Conservation (phyloP, 2,113 vertebrate species). For the Apodemus speciosus region DNA sequence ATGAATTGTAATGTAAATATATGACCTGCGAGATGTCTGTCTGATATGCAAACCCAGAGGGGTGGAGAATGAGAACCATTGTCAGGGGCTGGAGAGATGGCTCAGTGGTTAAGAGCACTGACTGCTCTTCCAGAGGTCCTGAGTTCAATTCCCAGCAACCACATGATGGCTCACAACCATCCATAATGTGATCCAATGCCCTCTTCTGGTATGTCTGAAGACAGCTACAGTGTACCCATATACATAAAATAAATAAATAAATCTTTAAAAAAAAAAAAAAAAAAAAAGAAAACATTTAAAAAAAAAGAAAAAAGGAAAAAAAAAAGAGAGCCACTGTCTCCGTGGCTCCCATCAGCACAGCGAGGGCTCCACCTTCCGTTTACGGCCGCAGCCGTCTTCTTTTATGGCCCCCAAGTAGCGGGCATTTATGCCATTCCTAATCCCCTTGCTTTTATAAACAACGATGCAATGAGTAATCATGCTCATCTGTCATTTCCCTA, state of each 20-base stretch:
- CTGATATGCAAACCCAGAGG: neutral
- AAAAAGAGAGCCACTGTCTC: neutral
- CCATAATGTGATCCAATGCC: too few relatives aligned
- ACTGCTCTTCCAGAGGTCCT: too few relatives aligned
- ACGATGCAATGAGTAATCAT: slow-evolving; percentile 28
- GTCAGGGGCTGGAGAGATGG: too few relatives aligned
- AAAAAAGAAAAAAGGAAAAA: too few relatives aligned
- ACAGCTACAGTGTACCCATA: too few relatives aligned
- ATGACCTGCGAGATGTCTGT: neutral
- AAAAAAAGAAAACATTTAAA: too few relatives aligned
- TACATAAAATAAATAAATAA: too few relatives aligned
- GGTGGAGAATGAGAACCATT: accelerated
- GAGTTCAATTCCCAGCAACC: too few relatives aligned
- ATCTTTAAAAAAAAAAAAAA: too few relatives aligned
- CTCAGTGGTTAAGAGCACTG: too few relatives aligned
- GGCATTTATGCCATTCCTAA: slow-evolving; percentile 34
- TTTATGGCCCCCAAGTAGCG: slow-evolving; percentile 14
- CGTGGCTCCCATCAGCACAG: neutral
- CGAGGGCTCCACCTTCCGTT: neutral
- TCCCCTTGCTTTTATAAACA: slow-evolving; percentile 44
- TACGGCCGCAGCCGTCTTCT: neutral
- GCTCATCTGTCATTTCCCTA: slow-evolving; percentile 59
- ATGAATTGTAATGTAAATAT: neutral
- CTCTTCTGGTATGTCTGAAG: too few relatives aligned
- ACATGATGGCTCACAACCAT: too few relatives aligned